Base-by-base conservation (phyloP, 2,113 vertebrate species). In the Dunckerocampus dactyliophorus region DNA sequence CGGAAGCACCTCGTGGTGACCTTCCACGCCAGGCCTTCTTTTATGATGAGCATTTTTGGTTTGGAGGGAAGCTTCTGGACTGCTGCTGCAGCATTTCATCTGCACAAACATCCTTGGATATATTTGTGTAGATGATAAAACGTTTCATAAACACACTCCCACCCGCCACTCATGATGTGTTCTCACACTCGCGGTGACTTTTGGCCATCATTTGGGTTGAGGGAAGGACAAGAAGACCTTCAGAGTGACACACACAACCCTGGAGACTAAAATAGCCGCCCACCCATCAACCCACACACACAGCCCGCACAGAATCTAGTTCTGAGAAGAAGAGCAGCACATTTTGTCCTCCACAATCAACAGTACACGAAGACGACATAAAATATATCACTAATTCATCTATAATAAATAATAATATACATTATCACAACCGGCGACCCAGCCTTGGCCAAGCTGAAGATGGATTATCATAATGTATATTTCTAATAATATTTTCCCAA, bases 1-100 rank as follows among this genome's bases (percentile, higher is more conserved):
- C 28, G 16, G 45, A 65, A 60, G 80, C 76, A 79, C 82, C 65
- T 74, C 65, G 73, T 71, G 73, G 64, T 72, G 79, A 80, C 82
- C 76, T 76, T 81, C 70, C 69, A 24, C 59, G 4, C 49, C 62
- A 60, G 70, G 71, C 49, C 61, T 17, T 49, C n/a, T 16, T 47
- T 47, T n/a, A n/a, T n/a, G 10, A 59, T 8, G 31, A 34, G 31
- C 6, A 8, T 34, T 34, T 34, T 34, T 34, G n/a, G 31, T 34
- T 34, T 34, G 31, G 31, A 34, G 31, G 31, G 31, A 34, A 28
- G 24, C 24, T 28, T 28, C 24, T 28, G 31, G 31, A 34, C 4
- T 34, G 7, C 7, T 34, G 31, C 24, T 28, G 7, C 4, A 7
- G 31, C 7, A 34, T 7, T 1, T 34, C 31, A 34, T 34, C 31